Base-by-base conservation (phyloP, 1,140 invertebrate genomes). In the Drosophila kurseongensis region DNA sequence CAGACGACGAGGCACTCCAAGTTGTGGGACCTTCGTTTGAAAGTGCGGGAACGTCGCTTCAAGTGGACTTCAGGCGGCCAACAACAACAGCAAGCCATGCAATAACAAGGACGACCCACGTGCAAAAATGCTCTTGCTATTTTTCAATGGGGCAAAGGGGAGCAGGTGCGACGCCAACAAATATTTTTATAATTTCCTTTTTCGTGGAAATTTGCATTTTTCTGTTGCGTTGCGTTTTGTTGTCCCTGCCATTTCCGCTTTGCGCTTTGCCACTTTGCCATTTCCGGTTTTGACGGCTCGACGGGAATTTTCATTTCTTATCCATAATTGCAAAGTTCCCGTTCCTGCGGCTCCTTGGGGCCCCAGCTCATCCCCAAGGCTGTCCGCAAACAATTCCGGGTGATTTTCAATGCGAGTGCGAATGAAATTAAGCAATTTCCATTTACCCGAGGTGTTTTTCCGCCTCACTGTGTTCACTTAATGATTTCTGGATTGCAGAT, bases 161-260 rank as follows among this genome's bases (percentile, higher is more conserved):
- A 13, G 2, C 13, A 47, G 41, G 16, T 48, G 50, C 45, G 16
- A 44, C 45, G 40, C 65, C 67, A 66, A 57, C 52, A 84, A 84
- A 84, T 85, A 84, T 84, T 85, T 85, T 80, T 85, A 85, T 84
- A 80, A 84, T 84, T 84, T 84, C 73, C 81, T 76, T 77, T 84
- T 84, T 80, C 44, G 51, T 47, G 42, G 68, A 61, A 79, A 85
- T 85, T 80, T 85, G 77, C 81, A 85, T 85, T 69, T 85, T 66
- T 75, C 52, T 72, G 65, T 72, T 72, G 66, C 65, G 42, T 27
- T 71, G 68, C 66, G 42, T 72, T 58, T 65, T 71, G 65, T 73
- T 73, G 48, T 83, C 68, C 62, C 62, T 73, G 77, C 62, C 76
- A 84, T 77, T 80, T 85, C 81, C 81, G 81, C 58, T 80, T 71